Conservation (phyloP, 2,113 vertebrate species). For the Pterocles gutturalis region DNA sequence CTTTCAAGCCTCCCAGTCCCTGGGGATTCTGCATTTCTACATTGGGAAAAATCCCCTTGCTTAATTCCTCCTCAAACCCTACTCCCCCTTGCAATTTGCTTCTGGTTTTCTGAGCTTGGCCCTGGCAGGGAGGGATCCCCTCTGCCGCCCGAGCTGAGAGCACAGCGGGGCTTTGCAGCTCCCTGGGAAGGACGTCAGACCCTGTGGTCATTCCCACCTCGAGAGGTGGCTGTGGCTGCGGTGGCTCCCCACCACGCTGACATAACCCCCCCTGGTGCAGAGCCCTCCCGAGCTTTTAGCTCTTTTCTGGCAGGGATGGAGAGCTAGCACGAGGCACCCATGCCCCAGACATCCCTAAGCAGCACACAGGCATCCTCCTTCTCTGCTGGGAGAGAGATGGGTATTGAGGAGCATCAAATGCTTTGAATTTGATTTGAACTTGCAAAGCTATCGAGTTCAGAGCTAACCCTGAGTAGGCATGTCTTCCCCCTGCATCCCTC, state of each 20-base stretch:
- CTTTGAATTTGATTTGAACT: neutral
- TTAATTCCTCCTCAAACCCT: neutral
- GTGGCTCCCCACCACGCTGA: fast-evolving
- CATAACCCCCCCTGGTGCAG: neutral
- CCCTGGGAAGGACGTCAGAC: neutral
- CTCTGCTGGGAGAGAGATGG: neutral
- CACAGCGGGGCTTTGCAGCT: fast-evolving
- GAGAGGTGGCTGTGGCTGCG: fast-evolving
- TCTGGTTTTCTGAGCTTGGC: neutral
- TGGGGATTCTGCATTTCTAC: neutral
- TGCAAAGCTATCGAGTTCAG: neutral
- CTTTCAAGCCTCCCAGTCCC: neutral
- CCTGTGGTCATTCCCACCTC: neutral
- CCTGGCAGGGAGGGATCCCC: neutral
- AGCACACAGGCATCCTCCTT: neutral
- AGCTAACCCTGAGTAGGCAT: neutral
- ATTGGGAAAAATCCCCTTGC: neutral
- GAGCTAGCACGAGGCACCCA: neutral
- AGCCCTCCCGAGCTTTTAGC: neutral
- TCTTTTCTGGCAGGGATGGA: neutral
- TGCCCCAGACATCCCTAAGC: neutral
- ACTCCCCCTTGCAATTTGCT: neutral
- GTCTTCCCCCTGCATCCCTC: fast-evolving
- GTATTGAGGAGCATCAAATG: neutral
- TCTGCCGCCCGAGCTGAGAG: neutral